phyloP scores from a whole-genome alignment of 92 coral and sea anemone species.

The Meandrina meandrites region DNA sequence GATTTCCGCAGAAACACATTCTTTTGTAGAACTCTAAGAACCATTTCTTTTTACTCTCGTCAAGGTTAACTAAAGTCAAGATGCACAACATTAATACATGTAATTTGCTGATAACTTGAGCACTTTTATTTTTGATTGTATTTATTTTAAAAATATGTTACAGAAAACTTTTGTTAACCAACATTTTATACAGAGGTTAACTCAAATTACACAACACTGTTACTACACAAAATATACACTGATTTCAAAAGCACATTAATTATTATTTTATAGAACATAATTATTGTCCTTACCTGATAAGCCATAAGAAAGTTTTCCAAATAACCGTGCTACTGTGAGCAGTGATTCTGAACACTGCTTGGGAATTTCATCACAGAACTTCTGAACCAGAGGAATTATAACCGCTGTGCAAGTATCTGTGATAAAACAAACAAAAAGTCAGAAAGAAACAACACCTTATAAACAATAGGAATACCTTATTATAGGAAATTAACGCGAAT shows the following conservation, averaged over 20 bases:
- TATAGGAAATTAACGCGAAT: too few relatives aligned
- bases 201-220: too few relatives aligned
- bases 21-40: conserved; percentile 88
- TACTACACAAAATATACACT: too few relatives aligned
- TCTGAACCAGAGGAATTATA: conserved; percentile 88
- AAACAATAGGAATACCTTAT: too few relatives aligned
- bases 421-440: not conserved
- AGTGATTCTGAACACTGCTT: conserved; percentile 73
- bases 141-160: too few relatives aligned
- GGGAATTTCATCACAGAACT: conserved; percentile 83
- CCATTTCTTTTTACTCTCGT: conserved; percentile 90
- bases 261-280: too few relatives aligned
- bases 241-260: too few relatives aligned
- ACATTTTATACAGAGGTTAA: too few relatives aligned
- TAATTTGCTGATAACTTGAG: not conserved
- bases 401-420: conserved; percentile 86
- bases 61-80: conserved; percentile 78
- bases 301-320: conserved; percentile 97
- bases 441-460: not conserved
- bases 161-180: too few relatives aligned
- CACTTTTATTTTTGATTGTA: too few relatives aligned
- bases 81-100: not conserved
- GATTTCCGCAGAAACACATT: conserved; percentile 86
- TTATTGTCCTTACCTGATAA: conserved; percentile 73
- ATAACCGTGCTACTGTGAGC: conserved; percentile 78